Evolutionary conservation across 2,113 vertebrate species (phyloP), one percentile per base, ranked within the genome.

Genomic region (Cyprinodon variegatus): DNA sequence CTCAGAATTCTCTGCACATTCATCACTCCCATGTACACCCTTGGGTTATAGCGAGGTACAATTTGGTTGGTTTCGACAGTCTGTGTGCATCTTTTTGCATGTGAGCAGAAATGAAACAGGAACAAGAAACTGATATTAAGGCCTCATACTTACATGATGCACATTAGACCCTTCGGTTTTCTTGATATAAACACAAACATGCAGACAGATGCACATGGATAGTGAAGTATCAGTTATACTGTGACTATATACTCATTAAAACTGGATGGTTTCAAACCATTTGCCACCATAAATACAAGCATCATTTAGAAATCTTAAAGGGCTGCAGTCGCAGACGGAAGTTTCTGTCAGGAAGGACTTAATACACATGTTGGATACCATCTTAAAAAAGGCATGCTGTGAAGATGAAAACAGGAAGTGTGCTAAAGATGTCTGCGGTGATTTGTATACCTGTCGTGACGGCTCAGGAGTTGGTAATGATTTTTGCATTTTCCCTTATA

Each of bases 351-450:
- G 62, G 61, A 61, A 29, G 71, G 76, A 29, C 57, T 48, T 43
- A 62, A 7, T 22, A 1, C 13, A 20, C 64, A 14, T 68, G 11
- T n/a, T 39, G 53, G 46, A 50, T 15, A 61, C 43, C 57, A 36
- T 72, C 70, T 36, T 83, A 76, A 78, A 64, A 72, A 70, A 74
- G 29, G 64, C 45, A 45, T 72, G 62, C 64, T 6, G 65, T 41
- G 69, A 74, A 83, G 78, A 76, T 45, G 45, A 53, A 82, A 77
- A 88, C 86, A 91, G 88, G 90, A 91, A 88, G 83, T 79, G 74
- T 83, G 76, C 10, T 36, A 0, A 9, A 11, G 65, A 3, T 29
- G 29, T 36, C 68, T 76, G 45, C 53, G 72, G 9, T 4, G 46
- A 45, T 68, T 78, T 71, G 41, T 9, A 17, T 64, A 45, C 45